phyloP scores from a whole-genome alignment of 2,888 invertebrate genomes.

The Congeria kusceri region DNA sequence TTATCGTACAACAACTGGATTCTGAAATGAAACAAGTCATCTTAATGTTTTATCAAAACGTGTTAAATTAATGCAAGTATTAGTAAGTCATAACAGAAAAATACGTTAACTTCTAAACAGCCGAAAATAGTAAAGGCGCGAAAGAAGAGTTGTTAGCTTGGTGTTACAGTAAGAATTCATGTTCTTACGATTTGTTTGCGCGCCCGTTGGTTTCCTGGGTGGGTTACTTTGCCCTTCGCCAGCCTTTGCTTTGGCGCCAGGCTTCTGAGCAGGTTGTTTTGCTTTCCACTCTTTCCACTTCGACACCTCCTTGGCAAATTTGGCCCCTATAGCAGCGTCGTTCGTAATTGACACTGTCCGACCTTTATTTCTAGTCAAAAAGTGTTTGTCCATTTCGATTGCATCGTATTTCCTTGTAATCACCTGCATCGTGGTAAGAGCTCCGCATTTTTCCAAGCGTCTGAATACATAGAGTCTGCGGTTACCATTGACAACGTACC shows the following conservation, averaged over 20 bases:
- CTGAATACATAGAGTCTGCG: slow-evolving; percentile 57
- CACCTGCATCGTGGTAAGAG: slow-evolving; percentile 56
- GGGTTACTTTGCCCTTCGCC: too few relatives aligned
- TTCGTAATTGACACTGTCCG: slow-evolving; percentile 55
- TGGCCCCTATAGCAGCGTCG: slow-evolving; percentile 47
- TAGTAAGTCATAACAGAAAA: too few relatives aligned
- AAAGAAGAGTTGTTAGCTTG: too few relatives aligned
- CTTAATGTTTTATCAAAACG: neutral
- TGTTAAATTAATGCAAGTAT: too few relatives aligned
- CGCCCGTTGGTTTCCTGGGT: neutral
- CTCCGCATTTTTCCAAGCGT: slow-evolving; percentile 54
- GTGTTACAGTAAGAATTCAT: too few relatives aligned
- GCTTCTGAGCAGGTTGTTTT: slow-evolving; percentile 36
- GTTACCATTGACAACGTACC: slow-evolving; percentile 66
- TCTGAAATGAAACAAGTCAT: slow-evolving; percentile 12
- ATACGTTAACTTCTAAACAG: too few relatives aligned
- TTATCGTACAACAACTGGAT: slow-evolving; percentile 29
- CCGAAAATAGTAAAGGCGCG: too few relatives aligned
- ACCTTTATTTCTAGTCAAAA: slow-evolving; percentile 55
- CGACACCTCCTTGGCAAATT: slow-evolving; percentile 43
- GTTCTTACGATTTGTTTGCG: too few relatives aligned
- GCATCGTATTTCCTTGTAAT: slow-evolving; percentile 58
- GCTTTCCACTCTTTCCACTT: slow-evolving; percentile 61
- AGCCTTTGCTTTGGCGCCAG: neutral
- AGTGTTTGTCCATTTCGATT: slow-evolving; percentile 65